These are phyloP conservation scores for Nemopilema nomurai DNA, from an alignment of 30 jellyfish, hydroid and myxozoan species.

Conservation along the genomic window DNA sequence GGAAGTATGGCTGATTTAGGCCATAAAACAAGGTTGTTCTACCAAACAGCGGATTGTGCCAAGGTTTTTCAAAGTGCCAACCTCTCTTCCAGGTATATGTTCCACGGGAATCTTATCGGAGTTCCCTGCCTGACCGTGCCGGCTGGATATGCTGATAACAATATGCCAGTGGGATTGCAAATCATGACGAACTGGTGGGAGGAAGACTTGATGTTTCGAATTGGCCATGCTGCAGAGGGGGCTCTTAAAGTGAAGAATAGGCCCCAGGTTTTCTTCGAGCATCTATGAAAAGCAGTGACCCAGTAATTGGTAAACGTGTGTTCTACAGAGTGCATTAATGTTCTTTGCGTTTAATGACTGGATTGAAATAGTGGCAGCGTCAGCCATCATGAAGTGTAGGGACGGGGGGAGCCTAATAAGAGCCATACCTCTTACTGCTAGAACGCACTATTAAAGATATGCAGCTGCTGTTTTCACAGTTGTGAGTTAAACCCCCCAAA, in stretches of 20 bases:
- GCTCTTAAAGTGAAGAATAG: constrained; percentile 39
- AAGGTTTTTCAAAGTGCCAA: not conserved
- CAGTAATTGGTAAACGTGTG: not conserved
- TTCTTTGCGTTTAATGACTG: too few relatives aligned
- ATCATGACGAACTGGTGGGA: constrained; percentile 92
- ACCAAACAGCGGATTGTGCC: too few relatives aligned
- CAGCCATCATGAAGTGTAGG: too few relatives aligned
- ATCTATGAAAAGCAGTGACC: constrained; percentile 18
- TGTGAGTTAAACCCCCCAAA: too few relatives aligned
- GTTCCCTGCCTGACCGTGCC: constrained; percentile 90
- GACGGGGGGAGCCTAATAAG: too few relatives aligned
- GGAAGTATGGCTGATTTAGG: too few relatives aligned
- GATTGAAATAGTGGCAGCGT: too few relatives aligned
- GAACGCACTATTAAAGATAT: too few relatives aligned
- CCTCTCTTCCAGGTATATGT: constrained; percentile 52
- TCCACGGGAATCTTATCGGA: constrained; percentile 84
- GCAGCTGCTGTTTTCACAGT: too few relatives aligned
- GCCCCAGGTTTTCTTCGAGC: constrained; percentile 81
- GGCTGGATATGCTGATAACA: constrained; percentile 71
- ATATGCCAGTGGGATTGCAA: constrained; percentile 88
- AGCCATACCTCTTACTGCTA: too few relatives aligned
- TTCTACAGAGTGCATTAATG: too few relatives aligned
- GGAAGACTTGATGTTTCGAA: constrained; percentile 84
- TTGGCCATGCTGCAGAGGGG: constrained; percentile 92
- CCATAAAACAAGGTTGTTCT: too few relatives aligned